Evolutionary conservation across 2,888 invertebrate genomes (phyloP), one percentile per base, ranked within the genome.

Genomic region (Agonum fuliginosum): DNA sequence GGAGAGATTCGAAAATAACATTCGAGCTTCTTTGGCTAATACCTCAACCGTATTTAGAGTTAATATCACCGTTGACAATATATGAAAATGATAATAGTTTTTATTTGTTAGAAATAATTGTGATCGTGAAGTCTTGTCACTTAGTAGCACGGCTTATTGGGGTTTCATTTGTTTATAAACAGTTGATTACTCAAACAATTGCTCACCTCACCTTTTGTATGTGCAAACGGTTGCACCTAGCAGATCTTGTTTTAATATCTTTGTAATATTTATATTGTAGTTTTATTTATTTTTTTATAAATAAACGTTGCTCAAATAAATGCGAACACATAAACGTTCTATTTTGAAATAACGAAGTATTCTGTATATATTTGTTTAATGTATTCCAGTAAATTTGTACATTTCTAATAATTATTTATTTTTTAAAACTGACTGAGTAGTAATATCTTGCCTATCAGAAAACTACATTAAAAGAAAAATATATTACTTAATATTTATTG

Each of bases 1-100:
- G 84, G 93, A 94, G 82, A 93, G 92, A 83, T 99, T 97, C 87
- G 96, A 96, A 85, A 91, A 89, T 81, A 90, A 91, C 78, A 92
- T 97, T 62, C 90, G 92, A 83, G 87, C 87, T 79, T 90, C 90
- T 79, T 87, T 97, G 78, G 89, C 91, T 67, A 91, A 94, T 85
- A 91, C 93, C 24, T 89, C 89, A 41, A 91, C 93, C 34, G 89
- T 93, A 54, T 94, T 96, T 86, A 93, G 93, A 88, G 93, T 95
- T 87, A 94, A 95, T 87, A 89, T 95, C 82, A 89, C 92, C 80
- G 90, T 95, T 69, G 94, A 96, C 83, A 92, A 92, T 83, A 86
- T 93, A 82, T 93, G 88, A 87, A 58, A 65, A 62, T 46, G 27
- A 67, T 67, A 54, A 67, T 67, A 67, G 67, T 24, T 10, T 12